A percentile compares a stretch with the other conserved stretches of the same genome.
These are phyloP conservation scores for Drosophila kokeensis DNA, from an alignment of 2,888 invertebrate species.

Conservation along the genomic window DNA sequence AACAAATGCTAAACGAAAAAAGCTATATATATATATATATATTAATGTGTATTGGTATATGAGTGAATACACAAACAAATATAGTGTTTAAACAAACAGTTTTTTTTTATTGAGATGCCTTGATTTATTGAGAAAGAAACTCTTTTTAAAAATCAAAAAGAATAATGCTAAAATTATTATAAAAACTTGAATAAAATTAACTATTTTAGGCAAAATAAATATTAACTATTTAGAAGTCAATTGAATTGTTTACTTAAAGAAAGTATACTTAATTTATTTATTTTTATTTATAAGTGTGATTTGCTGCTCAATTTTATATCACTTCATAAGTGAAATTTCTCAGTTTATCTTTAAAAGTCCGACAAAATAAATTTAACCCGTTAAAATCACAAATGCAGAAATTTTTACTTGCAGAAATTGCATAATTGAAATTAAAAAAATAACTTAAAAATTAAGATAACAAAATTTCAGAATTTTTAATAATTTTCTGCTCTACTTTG, in stretches of 20 bases:
- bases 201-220: background rate
- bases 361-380: background rate
- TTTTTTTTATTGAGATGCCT: background rate
- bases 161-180: background rate
- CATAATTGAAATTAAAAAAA: background rate
- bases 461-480: background rate
- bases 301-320: too few relatives aligned
- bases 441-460: background rate
- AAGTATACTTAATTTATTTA: too few relatives aligned
- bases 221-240: background rate
- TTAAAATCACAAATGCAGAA: background rate
- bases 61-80: background rate
- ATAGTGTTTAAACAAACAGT: background rate
- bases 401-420: background rate
- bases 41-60: background rate
- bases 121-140: background rate
- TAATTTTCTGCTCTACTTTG: background rate
- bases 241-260: background rate
- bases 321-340: too few relatives aligned
- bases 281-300: too few relatives aligned
- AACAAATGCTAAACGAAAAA: background rate
- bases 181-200: background rate
- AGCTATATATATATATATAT: background rate
- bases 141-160: background rate
- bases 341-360: background rate